These are phyloP conservation scores for Drosophila peninsularis DNA, from an alignment of 2,888 invertebrate species.

Conservation along the genomic window DNA sequence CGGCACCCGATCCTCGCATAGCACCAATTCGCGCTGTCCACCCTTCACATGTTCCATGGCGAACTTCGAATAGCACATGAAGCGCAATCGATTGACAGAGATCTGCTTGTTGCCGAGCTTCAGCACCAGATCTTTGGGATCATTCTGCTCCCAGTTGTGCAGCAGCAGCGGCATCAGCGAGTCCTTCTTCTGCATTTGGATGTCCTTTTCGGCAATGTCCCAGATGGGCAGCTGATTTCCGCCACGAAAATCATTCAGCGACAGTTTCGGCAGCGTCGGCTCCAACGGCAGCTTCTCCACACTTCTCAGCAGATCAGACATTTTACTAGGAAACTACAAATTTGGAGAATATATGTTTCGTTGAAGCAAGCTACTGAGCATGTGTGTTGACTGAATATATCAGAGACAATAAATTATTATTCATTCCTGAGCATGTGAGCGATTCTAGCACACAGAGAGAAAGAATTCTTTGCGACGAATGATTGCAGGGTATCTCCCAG, in stretches of 20 bases:
- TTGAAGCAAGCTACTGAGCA: neutral
- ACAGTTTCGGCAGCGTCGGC: conserved; percentile 18
- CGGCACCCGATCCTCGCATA: conserved; percentile 29
- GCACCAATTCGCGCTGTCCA: conserved; percentile 11
- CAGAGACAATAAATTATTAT: neutral
- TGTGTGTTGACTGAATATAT: neutral
- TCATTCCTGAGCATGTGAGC: no score
- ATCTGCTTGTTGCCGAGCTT: conserved; percentile 27
- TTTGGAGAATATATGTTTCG: conserved; percentile 17
- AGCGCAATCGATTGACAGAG: conserved; percentile 33
- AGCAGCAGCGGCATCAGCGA: conserved; percentile 8
- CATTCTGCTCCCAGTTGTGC: conserved; percentile 21
- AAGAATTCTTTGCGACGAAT: no score
- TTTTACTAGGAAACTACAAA: conserved; percentile 1
- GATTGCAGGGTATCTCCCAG: no score
- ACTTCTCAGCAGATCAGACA: neutral
- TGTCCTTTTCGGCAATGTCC: neutral
- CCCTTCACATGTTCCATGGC: neutral
- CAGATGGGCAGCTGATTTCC: conserved; percentile 13
- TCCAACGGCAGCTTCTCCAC: conserved; percentile 20
- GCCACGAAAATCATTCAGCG: conserved; percentile 22
- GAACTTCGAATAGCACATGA: conserved; percentile 31
- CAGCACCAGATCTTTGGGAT: conserved; percentile 25
- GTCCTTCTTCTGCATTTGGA: conserved; percentile 2
- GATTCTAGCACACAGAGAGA: no score